Evolutionary conservation across 2,888 invertebrate genomes (phyloP).

Genomic region (Erynnis tages): DNA sequence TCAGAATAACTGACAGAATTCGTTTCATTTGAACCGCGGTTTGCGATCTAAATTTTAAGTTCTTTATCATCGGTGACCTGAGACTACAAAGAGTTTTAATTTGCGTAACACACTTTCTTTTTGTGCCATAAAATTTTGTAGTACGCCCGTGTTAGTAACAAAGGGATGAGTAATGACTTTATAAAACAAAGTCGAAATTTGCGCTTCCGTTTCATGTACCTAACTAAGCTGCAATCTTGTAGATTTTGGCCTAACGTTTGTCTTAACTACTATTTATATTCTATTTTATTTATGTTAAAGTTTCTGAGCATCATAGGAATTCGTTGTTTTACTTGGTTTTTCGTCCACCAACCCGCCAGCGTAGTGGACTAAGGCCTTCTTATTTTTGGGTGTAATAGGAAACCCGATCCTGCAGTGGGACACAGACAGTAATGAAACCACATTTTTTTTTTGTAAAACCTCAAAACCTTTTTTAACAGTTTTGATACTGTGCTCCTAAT

Average conservation of each 20-base stretch:
- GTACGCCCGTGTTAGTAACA: slow-evolving; percentile 65
- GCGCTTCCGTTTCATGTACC: slow-evolving; percentile 49
- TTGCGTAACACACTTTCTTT: slow-evolving; percentile 70
- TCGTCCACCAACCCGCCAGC: too few relatives aligned
- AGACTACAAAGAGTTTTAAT: slow-evolving; percentile 70
- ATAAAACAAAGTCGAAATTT: slow-evolving; percentile 74
- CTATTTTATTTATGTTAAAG: too few relatives aligned
- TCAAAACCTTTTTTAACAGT: too few relatives aligned
- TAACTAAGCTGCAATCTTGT: slow-evolving; percentile 18
- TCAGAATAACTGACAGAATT: slow-evolving; percentile 19
- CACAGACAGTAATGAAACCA: too few relatives aligned
- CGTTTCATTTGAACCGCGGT: slow-evolving; percentile 5
- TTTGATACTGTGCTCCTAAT: too few relatives aligned
- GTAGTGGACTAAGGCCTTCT: too few relatives aligned
- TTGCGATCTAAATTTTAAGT: slow-evolving; percentile 32
- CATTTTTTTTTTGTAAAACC: too few relatives aligned
- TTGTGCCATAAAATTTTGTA: slow-evolving; percentile 69
- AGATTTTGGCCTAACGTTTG: slow-evolving; percentile 6
- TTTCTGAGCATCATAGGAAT: too few relatives aligned
- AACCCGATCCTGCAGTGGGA: too few relatives aligned
- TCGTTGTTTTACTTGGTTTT: too few relatives aligned
- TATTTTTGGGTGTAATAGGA: too few relatives aligned
- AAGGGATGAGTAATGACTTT: slow-evolving; percentile 78
- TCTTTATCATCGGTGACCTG: slow-evolving; percentile 39
- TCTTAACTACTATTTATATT: neutral